Base-by-base conservation (phyloP, 2,888 invertebrate genomes). In the Limulus polyphemus region DNA sequence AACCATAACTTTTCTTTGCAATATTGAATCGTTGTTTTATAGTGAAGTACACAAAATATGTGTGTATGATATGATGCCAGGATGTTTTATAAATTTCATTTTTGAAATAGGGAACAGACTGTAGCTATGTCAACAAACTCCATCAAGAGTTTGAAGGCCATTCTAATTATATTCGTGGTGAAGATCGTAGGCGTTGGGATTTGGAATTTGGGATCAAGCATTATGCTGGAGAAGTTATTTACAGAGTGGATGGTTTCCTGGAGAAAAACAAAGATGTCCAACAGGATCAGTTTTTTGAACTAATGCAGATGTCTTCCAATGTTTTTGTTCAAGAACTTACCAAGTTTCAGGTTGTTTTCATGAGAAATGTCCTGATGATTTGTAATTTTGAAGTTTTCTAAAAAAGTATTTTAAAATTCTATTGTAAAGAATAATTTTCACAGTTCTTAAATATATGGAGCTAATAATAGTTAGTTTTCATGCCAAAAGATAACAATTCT, bases 261-360 rank as follows among this genome's bases (percentile, higher is more conserved):
- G 91, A 92, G 73, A 93, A 93, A 78, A 93, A 93, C 75, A 80
- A 91, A 11, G 92, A 93, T 72, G 90, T 90, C 0, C 92, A 92
- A 74, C 92, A 93, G 74, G 92, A 92, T 73, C 90, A 91, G 1
- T 86, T 93, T 73, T 91, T 93, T 69, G 91, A 93, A 75, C 86
- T 88, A 68, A 84, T 93, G 80, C 87, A 88, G 55, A 80, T 89
- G 54, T 90, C 91, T 57, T 83, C 83, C 7, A 89, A 90, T 72
- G 83, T 84, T 51, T 90, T 91, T 73, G 87, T 92, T 1, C 84
- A 87, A 72, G 88, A 89, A 72, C 78, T 85, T 12, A 83, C 83
- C 1, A 82, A 81, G 57, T 72, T 71, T 58, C 72, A 83, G 32
- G 32, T 32, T 32, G 32, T 32, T 32, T 32, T 32, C 7, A 0